Base-by-base conservation (phyloP, 2,113 vertebrate species). In the Ascaphus truei region DNA sequence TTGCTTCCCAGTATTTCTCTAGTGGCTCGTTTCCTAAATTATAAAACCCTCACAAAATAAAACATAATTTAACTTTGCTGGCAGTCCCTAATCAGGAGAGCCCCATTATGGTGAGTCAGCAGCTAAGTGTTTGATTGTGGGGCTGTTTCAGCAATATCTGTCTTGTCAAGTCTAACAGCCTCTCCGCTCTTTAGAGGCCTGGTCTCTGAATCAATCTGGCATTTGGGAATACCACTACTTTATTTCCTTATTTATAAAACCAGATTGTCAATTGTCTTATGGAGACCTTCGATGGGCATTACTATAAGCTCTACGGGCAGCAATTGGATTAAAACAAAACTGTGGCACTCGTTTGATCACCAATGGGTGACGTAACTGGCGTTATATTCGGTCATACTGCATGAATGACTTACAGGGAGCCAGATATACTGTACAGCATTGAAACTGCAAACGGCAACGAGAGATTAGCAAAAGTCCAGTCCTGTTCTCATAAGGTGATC, bases 21-120 rank as follows among this genome's bases (percentile, higher is more conserved):
- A 23, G 60, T 48, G 60, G 33, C 43, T 29, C 13, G 27, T 31
- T 48, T 48, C 59, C 39, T 45, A 45, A 30, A 61, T 45, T 61
- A 41, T 61, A 45, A 61, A 43, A 31, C 26, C 39, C 39, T 61
- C 25, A 31, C 37, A 61, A 61, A 29, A 61, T 31, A 61, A 45
- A 45, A 31, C n/a, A 18, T 16, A 45, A 61, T 61, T 45, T 61
- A n/a, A 61, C 25, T 20, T 26, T 47, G 16, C 59, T 61, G 59
- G 59, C 59, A 61, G 23, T 27, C 37, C 47, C 15, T 45, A 45
- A 20, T 61, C 59, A 47, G 16, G 10, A 29, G 59, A 41, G 59
- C 30, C 26, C 25, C n/a, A 30, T 61, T 61, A 45, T n/a, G n/a
- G 50, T 45, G 3, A 26, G 39, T 30, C 26, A 45, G 37, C 37